Conservation (phyloP, 1,140 invertebrate species). For the Wiebesia pumilae region DNA sequence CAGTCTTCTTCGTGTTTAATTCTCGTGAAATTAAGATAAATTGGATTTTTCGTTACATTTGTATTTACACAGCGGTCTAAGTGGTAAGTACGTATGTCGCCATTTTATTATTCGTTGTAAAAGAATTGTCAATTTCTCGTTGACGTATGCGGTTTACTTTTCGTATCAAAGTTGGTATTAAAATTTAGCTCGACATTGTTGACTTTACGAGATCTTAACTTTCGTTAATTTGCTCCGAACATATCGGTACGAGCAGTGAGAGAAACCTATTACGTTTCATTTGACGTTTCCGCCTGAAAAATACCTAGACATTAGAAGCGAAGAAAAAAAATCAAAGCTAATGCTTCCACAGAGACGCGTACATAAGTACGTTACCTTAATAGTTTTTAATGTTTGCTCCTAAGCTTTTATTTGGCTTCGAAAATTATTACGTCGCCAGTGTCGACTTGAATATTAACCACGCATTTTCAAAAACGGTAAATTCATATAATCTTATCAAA, state of each 20-base stretch:
- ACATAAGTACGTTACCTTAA: not conserved
- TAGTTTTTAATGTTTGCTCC: not conserved
- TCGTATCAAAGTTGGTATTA: not conserved
- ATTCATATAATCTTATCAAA: constrained; percentile 7
- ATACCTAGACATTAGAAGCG: no score
- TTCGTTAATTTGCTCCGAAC: not conserved
- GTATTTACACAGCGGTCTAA: not conserved
- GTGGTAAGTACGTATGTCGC: not conserved
- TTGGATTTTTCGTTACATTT: not conserved
- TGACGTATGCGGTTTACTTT: not conserved
- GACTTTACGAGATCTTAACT: not conserved
- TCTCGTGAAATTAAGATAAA: not conserved
- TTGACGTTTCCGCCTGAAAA: not conserved
- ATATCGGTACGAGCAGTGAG: not conserved
- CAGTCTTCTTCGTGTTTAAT: not conserved
- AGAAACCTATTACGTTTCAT: not conserved
- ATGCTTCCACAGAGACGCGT: not conserved
- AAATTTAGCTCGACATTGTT: not conserved
- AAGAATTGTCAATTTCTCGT: not conserved
- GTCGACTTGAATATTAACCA: not conserved
- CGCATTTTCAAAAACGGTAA: constrained; percentile 5
- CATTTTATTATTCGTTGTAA: not conserved
- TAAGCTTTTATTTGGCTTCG: not conserved
- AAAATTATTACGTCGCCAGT: not conserved
- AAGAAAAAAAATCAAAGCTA: not conserved